Base-by-base conservation (phyloP, 2,888 invertebrate genomes). In the Magallana nippona region DNA sequence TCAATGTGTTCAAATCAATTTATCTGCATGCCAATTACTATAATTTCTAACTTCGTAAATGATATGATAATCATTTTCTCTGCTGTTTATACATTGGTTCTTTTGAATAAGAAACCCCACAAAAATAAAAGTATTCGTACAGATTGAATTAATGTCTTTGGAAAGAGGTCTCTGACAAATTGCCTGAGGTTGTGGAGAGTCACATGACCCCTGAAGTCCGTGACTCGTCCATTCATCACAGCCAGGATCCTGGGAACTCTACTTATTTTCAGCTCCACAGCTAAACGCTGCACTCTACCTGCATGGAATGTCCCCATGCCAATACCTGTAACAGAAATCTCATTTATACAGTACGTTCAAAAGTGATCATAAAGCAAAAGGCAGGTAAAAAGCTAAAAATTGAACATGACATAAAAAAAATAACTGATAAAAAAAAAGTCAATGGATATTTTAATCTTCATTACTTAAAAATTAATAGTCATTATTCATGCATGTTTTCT, bases 131-230 rank as follows among this genome's bases (percentile, higher is more conserved):
- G n/a, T n/a, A 27, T 22, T 15, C 32, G 78, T 79, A 90, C 90
- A 87, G 86, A 85, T 15, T 86, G 84, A n/a, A 89, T 81, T 55
- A 87, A 80, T 81, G 87, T 86, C n/a, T 78, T 19, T 96, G 98
- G 98, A 94, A 99, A 96, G 94, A 97, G 97, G 94, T 96, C 96
- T 84, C 98, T 96, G 88, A 98, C 96, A 95, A 98, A 99, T 79
- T 94, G 93, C 19, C 93, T 96, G 91, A 98, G 96, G 94, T 96
- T 97, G 84, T 96, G 96, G 90, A 97, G 95, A 86, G 97, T 97
- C 85, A 96, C 96, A 81, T 86, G 90, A 15, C 96, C 96, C 84
- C 98, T 98, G 90, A 97, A 98, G 89, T 97, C 96, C 91, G 96
- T 96, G 55, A 97, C 95, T 90, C 97, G 96, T n/a, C 97, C 97